Percentiles rank a stretch among this genome's conserved stretches.
These are phyloP conservation scores for Macrotus californicus DNA, from an alignment of 2,113 vertebrate species.

Conservation along the genomic window DNA sequence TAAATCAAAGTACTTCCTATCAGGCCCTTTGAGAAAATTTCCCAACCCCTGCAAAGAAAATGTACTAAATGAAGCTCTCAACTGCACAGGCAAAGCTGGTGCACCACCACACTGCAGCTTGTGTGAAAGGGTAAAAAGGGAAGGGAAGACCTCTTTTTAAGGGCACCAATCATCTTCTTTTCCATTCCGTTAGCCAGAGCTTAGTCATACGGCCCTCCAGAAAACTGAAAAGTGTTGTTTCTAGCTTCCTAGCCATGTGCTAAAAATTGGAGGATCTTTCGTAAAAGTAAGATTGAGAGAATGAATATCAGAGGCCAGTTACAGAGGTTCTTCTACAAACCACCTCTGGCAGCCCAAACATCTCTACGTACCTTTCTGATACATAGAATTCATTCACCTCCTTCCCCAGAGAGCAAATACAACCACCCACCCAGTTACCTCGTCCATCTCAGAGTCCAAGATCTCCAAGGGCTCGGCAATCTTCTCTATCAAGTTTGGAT, in stretches of 20 bases:
- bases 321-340: background rate
- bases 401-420: background rate
- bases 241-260: background rate
- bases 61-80: conserved; percentile 23
- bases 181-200: background rate
- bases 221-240: background rate
- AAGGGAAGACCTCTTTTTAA: background rate
- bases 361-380: background rate
- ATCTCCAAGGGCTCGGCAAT: background rate
- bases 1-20: background rate
- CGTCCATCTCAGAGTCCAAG: background rate
- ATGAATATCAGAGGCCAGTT: background rate
- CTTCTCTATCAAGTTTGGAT: background rate
- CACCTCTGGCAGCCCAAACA: background rate
- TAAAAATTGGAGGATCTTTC: background rate
- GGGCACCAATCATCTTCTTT: background rate
- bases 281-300: background rate
- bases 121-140: background rate
- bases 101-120: background rate
- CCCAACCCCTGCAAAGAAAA: background rate
- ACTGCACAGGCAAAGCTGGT: background rate
- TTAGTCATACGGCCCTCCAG: background rate
- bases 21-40: background rate
- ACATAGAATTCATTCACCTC: background rate
- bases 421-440: background rate